Evolutionary conservation across 2,113 vertebrate genomes (phyloP).

Genomic region (Gadus macrocephalus): DNA sequence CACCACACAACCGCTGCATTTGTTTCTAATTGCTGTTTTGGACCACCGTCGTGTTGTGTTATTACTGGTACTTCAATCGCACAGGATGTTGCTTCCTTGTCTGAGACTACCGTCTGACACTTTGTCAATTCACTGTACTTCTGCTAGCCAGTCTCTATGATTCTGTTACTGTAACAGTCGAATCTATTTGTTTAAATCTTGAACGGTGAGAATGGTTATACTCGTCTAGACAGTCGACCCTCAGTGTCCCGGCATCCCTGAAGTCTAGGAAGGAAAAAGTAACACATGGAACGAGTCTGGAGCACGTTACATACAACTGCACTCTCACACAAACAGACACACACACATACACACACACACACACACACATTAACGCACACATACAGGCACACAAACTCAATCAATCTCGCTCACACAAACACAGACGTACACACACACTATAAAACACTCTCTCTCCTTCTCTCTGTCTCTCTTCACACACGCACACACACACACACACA

Average conservation of each 20-base stretch:
- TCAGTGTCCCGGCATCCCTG: conserved; percentile 45
- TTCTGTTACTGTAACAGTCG: conserved; percentile 1
- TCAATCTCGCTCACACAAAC: conserved; percentile 35
- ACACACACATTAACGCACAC: conserved; percentile 18
- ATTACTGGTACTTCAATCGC: conserved; percentile 12
- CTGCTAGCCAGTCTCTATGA: background rate
- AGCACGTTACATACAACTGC: background rate
- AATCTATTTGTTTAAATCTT: conserved; percentile 32
- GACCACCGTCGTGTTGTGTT: background rate
- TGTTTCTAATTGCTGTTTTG: conserved; percentile 21
- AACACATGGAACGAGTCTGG: conserved; percentile 41
- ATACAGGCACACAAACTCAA: conserved; percentile 16
- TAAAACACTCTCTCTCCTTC: background rate
- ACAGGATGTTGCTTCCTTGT: background rate
- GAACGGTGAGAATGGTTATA: conserved; percentile 48
- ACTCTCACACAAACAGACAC: background rate
- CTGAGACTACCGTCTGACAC: background rate
- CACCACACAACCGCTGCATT: conserved; percentile 2
- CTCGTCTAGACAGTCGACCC: conserved; percentile 51
- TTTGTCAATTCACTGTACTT: background rate
- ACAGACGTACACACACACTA: background rate
- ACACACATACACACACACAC: conserved; percentile 15
- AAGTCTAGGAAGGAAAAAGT: conserved; percentile 55
- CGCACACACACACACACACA: conserved; percentile 5
- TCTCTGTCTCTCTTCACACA: conserved; percentile 3